A percentile compares a stretch with the other conserved stretches of the same genome.
phyloP scores from a whole-genome alignment of 1,140 invertebrate species.

The Bathynomus jamesi region DNA sequence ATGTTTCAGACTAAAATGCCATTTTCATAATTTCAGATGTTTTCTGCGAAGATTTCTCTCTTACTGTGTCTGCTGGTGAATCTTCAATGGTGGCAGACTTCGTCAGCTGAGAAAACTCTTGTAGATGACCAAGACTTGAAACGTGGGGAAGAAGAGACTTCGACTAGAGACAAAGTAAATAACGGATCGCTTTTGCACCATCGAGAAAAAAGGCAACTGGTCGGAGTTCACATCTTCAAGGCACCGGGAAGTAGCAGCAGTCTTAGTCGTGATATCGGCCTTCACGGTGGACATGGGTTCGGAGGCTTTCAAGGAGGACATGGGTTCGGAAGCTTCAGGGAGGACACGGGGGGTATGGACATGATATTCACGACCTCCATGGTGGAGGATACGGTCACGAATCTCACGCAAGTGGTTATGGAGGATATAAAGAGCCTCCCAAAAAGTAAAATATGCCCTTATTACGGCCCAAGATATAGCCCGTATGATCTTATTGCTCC shows the following conservation, averaged over 20 bases:
- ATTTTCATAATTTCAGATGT: too few species aligned
- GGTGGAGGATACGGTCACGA: not conserved
- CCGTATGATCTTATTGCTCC: slow-evolving; percentile 22
- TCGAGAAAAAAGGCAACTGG: not conserved
- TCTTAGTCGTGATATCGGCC: not conserved
- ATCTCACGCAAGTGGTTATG: not conserved
- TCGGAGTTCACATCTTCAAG: not conserved
- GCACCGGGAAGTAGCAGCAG: not conserved
- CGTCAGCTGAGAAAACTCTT: too few species aligned
- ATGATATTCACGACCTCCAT: not conserved
- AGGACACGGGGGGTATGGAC: not conserved
- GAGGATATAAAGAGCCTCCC: not conserved
- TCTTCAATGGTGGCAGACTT: too few species aligned
- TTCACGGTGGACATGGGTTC: not conserved
- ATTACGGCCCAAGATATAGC: slow-evolving; percentile 21
- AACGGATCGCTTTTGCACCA: not conserved
- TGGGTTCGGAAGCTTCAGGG: not conserved
- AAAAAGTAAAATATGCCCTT: slow-evolving; percentile 8
- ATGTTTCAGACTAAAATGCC: too few species aligned
- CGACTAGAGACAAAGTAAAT: too few species aligned
- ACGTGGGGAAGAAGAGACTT: too few species aligned
- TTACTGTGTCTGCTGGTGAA: too few species aligned
- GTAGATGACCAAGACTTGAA: too few species aligned
- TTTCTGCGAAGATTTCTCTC: too few species aligned
- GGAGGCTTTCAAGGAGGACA: not conserved